These are phyloP conservation scores for Enteromius mattozi DNA, from an alignment of 2,797 vertebrate genomes.

Conservation along the genomic window DNA sequence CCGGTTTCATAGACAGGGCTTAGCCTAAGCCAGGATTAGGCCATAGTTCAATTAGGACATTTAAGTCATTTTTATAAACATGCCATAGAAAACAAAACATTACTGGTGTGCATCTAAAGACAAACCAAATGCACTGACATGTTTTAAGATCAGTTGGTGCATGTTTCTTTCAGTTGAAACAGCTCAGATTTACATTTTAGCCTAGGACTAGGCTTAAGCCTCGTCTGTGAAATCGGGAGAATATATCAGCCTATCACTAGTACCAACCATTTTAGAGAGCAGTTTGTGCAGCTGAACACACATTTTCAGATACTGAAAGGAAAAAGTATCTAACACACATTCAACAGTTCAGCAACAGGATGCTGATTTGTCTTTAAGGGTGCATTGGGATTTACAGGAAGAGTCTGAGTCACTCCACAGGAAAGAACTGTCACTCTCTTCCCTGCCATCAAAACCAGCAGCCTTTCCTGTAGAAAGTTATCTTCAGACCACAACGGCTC, in stretches of 20 bases:
- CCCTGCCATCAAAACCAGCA: conserved; percentile 45
- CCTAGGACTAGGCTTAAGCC: no score
- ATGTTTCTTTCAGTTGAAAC: no score
- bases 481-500: conserved; percentile 38
- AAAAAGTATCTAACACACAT: conserved; percentile 7
- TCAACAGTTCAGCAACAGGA: conserved; percentile 16
- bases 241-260: not conserved
- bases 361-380: conserved; percentile 23
- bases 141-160: no score
- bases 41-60: no score
- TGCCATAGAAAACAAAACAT: no score
- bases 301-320: not conserved
- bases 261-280: not conserved
- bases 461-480: conserved; percentile 59
- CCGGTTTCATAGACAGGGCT: no score
- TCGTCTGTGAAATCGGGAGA: no score
- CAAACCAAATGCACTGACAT: no score
- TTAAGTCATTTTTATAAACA: no score
- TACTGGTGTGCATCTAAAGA: no score
- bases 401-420: conserved; percentile 46
- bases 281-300: not conserved
- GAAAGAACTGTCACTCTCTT: conserved; percentile 42
- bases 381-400: conserved; percentile 18
- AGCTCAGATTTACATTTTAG: no score
- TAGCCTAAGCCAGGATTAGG: no score